Base-by-base conservation (phyloP, 2,888 invertebrate species). In the Iselma pallidipennis region DNA sequence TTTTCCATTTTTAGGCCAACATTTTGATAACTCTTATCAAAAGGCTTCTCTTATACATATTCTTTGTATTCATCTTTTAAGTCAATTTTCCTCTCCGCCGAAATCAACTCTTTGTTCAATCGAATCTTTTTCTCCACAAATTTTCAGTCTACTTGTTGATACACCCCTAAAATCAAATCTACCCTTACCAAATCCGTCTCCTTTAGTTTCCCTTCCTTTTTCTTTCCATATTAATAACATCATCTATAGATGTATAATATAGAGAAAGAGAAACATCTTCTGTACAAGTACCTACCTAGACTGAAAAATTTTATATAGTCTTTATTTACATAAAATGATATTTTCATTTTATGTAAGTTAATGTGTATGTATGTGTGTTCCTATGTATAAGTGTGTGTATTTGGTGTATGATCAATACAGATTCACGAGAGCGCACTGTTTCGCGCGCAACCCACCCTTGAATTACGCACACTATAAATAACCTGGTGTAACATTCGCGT, bases 341-440 rank as follows among this genome's bases (percentile, higher is more conserved):
- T 29, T 3, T 9, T n/a, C n/a, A 4, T 4, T 33, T 4, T 5
- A 14, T n/a, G 2, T 1, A 3, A 4, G 31, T 31, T n/a, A n/a
- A n/a, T n/a, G 31, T 10, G 31, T 31, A 2, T 37, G 33, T 14
- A n/a, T 37, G 33, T 37, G 14, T 37, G 19, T 42, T 14, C n/a
- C n/a, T n/a, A n/a, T n/a, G n/a, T n/a, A n/a, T n/a, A 33, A 33
- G 14, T 33, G 33, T 14, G n/a, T 29, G 29, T n/a, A 5, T 14
- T 4, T 37, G 37, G 62, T 50, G 65, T 64, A 67, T 70, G 68
- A 70, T 70, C 70, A 68, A 70, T 70, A 70, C 67, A 53, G 63
- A 65, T 57, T 9, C 65, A 66, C 63, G 59, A 57, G 61, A 57
- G 65, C 69, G 66, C 66, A 66, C 45, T 57, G 50, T 61, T 66